phyloP scores from a whole-genome alignment of 1,140 invertebrate genomes.

The Centruroides vittatus region DNA sequence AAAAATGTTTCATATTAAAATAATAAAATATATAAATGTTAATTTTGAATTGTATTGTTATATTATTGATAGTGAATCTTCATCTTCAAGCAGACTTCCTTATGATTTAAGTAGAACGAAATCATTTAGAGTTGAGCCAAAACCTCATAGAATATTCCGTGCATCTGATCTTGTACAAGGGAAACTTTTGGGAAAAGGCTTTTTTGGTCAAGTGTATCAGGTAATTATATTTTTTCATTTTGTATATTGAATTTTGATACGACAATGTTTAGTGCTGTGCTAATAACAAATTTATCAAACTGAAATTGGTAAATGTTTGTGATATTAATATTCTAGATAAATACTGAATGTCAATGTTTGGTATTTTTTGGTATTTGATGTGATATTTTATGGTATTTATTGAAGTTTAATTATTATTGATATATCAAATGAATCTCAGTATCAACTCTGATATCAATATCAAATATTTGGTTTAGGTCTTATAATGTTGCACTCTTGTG shows the following conservation, averaged over 20 bases:
- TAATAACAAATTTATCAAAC: too few relatives aligned
- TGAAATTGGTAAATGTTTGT: too few relatives aligned
- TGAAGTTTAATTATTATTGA: too few relatives aligned
- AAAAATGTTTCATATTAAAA: constrained; percentile 8
- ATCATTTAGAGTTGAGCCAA: constrained; percentile 64
- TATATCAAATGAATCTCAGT: too few relatives aligned
- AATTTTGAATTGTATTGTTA: not conserved
- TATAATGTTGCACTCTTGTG: too few relatives aligned
- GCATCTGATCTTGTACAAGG: constrained; percentile 77
- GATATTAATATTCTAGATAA: too few relatives aligned
- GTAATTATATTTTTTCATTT: constrained; percentile 16
- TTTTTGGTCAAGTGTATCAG: constrained; percentile 64
- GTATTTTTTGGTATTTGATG: too few relatives aligned
- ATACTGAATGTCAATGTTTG: too few relatives aligned
- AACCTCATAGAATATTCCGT: constrained; percentile 69
- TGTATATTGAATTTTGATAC: not conserved
- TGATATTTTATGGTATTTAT: too few relatives aligned
- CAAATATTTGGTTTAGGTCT: too few relatives aligned
- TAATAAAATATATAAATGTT: not conserved
- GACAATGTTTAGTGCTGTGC: constrained; percentile 37
- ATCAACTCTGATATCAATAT: too few relatives aligned
- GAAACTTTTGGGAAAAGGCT: constrained; percentile 77
- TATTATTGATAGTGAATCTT: constrained; percentile 10
- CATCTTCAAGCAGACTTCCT: constrained; percentile 9
- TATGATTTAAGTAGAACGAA: constrained; percentile 67